Evolutionary conservation across 2,888 invertebrate genomes (phyloP).

Genomic region (Marronus borbonicus): DNA sequence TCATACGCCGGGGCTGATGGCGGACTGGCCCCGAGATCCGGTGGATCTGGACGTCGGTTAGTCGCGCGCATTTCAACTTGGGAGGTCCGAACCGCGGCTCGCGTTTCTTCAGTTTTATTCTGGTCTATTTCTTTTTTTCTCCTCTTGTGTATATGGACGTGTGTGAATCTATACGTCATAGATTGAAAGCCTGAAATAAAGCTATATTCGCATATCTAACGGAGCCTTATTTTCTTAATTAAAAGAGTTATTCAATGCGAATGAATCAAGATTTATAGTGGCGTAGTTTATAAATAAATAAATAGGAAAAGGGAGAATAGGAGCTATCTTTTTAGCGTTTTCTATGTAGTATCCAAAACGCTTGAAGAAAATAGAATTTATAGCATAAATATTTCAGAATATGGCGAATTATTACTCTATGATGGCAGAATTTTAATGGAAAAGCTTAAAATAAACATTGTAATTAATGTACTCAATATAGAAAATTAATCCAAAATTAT

Average conservation of each 20-base stretch:
- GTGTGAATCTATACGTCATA: constrained; percentile 54
- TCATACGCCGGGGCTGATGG: constrained; percentile 51
- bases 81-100: constrained; percentile 63
- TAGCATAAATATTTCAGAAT: too few species aligned
- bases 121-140: constrained; percentile 60
- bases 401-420: too few species aligned
- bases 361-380: too few species aligned
- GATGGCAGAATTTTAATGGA: too few species aligned
- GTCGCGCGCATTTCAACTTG: constrained; percentile 61
- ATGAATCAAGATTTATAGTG: too few species aligned
- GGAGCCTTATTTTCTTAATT: background rate
- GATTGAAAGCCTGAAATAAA: background rate
- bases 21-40: constrained; percentile 47
- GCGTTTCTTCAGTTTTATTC: constrained; percentile 64
- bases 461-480: too few species aligned
- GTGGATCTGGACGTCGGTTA: constrained; percentile 51
- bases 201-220: background rate
- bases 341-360: too few species aligned
- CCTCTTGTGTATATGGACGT: constrained; percentile 10
- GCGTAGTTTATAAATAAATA: too few species aligned
- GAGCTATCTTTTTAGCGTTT: too few species aligned
- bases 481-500: too few species aligned
- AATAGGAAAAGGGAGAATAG: too few species aligned
- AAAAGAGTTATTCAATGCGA: background rate
- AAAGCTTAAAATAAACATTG: too few species aligned